Base-by-base conservation (phyloP, 2,888 invertebrate species). In the Drosophila tanythrix region DNA sequence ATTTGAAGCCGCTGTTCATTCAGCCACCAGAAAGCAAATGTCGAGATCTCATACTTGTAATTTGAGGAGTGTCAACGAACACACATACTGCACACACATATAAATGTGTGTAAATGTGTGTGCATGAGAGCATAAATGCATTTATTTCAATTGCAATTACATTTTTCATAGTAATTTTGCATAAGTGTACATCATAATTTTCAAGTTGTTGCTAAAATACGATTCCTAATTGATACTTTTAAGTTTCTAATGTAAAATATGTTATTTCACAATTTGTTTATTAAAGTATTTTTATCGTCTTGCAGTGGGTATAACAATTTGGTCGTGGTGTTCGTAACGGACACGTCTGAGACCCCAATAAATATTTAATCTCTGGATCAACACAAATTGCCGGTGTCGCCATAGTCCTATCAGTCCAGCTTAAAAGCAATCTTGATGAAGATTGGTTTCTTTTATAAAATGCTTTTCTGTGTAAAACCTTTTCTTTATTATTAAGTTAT, bases 61-160 rank as follows among this genome's bases (percentile, higher is more conserved):
- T 43, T 31, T 62, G 46, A 38, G 78, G 78, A 64, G 74, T 69
- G 74, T 58, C 63, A 29, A 51, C 21, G 35, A 27, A 27, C 36
- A 3, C 50, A 48, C 15, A 15, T 21, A 21, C 46, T 46, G 7
- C 15, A 46, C 46, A 36, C 35, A 25, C 21, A 25, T 3, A 18
- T 18, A 38, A 3, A 3, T 21, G 21, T 21, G 21, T 21, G 21
- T 3, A 33, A 10, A 33, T 33, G 33, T 25, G 25, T 46, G 46
- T 50, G 38, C 3, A 56, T 60, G 58, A 46, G 21, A 15, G 15
- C 46, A 18, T 36, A 21, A 15, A 50, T 35, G 25, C 13, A 33
- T 40, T 48, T 8, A 2, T 35, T 25, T 46, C 33, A 21, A 21
- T 27, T 46, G 53, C 43, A 62, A 66, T 25, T 15, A 15, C 8